Evolutionary conservation across 2,888 invertebrate species (phyloP), one percentile per base, ranked within the genome.

Genomic region (Dynastes tityus): DNA sequence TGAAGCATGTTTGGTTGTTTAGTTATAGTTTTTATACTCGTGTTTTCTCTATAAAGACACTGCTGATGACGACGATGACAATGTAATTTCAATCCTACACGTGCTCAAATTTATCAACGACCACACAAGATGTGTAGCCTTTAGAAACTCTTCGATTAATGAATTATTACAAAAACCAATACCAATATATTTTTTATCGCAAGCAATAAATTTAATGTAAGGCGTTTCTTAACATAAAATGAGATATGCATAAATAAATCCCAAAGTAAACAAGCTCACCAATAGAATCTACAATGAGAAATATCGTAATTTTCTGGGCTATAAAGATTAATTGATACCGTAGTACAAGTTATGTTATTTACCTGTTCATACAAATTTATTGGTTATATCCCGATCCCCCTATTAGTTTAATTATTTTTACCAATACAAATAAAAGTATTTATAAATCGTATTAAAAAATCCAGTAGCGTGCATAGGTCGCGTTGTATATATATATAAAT

Each of bases 1-100:
- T 64, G 51, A 67, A 45, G 64, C 51, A 76, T 55, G 61, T 22
- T 55, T 37, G 32, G 32, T 37, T 37, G 32, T 37, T 55, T 58
- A 22, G 55, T 76, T 76, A 32, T 76, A 32, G 49, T 58, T 76
- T 76, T 76, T 65, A 65, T 76, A 32, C 64, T 49, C 22, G 16
- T 64, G 64, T 73, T 61, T 58, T 73, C 73, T 73, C 58, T 55
- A 32, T 68, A 27, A 29, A 29, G 58, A 45, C 58, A 45, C 37
- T 16, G 73, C 58, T 73, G 73, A 73, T 40, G 73, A 58, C 16
- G 40, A 37, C 73, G 73, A 58, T 73, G 73, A 73, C 73, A 73
- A 73, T 40, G 73, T 73, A 73, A 73, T 73, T 73, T 73, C 16
- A 73, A 73, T 73, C 73, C 73, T 73, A 73, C 73, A 73, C 73